These are phyloP conservation scores for Ceyx margarethae DNA, from an alignment of 2,113 vertebrate genomes.

Conservation along the genomic window DNA sequence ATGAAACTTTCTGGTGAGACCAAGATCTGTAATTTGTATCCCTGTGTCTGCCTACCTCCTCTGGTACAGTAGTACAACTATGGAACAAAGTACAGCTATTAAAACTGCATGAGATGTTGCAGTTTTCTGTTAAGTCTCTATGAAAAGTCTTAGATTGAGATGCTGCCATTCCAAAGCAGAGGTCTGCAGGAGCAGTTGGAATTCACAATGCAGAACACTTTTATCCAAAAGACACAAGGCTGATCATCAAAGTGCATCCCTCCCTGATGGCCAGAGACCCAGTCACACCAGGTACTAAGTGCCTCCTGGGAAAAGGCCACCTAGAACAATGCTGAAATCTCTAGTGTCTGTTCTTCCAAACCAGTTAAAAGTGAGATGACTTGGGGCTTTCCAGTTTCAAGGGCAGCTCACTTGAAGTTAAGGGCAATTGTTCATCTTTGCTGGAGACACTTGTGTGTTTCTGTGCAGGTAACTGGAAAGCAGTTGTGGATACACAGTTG, in stretches of 20 bases:
- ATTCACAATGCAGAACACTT: not conserved
- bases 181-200: not conserved
- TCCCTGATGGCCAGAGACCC: not conserved
- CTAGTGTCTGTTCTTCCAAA: not conserved
- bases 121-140: not conserved
- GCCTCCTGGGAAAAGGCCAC: not conserved
- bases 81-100: not conserved
- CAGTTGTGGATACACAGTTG: not conserved
- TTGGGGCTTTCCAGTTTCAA: not conserved
- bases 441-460: not conserved
- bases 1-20: conserved; percentile 92
- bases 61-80: not conserved
- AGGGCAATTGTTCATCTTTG: not conserved
- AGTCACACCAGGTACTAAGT: not conserved
- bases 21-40: not conserved
- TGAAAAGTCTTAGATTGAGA: not conserved
- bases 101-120: not conserved
- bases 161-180: not conserved
- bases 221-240: not conserved
- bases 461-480: not conserved
- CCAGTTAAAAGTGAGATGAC: not conserved
- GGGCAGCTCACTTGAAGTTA: not conserved
- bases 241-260: not conserved
- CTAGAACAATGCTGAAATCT: not conserved
- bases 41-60: not conserved